Conservation (phyloP, 2,888 invertebrate species). For the Drosophila percnosoma region DNA sequence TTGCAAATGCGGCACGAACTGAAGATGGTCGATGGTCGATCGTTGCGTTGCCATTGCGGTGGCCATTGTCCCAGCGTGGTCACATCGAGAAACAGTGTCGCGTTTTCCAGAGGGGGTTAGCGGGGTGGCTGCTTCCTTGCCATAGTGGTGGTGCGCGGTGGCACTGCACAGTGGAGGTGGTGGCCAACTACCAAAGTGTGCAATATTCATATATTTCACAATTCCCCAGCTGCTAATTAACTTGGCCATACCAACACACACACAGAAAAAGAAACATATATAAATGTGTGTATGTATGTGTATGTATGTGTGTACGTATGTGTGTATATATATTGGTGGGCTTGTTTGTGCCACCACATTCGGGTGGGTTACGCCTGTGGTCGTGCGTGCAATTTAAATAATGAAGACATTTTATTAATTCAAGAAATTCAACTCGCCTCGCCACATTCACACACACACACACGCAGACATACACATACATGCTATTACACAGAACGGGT, state of each 20-base stretch:
- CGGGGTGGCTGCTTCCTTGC: neutral
- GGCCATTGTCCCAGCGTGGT: conserved; percentile 50
- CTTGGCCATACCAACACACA: conserved; percentile 51
- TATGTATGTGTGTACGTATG: conserved; percentile 20
- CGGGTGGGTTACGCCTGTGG: conserved; percentile 61
- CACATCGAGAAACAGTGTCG: conserved; percentile 60
- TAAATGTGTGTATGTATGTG: conserved; percentile 3
- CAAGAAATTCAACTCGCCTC: conserved; percentile 76
- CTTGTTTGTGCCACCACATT: conserved; percentile 47
- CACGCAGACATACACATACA: conserved; percentile 15
- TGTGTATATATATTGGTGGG: conserved; percentile 31
- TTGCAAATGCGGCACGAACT: conserved; percentile 27
- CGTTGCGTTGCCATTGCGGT: conserved; percentile 20
- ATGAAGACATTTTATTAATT: conserved; percentile 81
- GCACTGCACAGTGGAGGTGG: conserved; percentile 4
- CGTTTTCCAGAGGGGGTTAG: conserved; percentile 22
- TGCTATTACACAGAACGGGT: conserved; percentile 68
- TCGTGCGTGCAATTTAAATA: conserved; percentile 80
- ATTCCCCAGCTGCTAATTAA: conserved; percentile 81
- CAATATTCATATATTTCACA: conserved; percentile 80
- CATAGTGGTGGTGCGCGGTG: neutral
- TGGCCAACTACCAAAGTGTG: conserved; percentile 64
- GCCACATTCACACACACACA: conserved; percentile 26
- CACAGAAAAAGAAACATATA: neutral
- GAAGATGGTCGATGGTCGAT: conserved; percentile 21